These are phyloP conservation scores for Sebastes diaconus DNA, from an alignment of 2,797 vertebrate species.

Conservation along the genomic window DNA sequence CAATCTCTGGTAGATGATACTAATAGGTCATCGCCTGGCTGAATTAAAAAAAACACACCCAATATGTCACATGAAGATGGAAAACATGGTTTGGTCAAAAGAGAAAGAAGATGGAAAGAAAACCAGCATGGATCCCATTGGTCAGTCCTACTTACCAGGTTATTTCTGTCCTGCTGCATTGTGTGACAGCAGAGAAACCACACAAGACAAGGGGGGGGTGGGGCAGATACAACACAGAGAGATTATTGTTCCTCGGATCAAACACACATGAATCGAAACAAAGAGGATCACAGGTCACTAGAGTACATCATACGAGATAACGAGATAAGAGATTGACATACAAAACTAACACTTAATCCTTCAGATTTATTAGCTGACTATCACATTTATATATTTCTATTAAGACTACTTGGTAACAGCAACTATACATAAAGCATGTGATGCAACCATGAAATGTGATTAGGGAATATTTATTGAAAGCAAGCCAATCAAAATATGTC, in stretches of 20 bases:
- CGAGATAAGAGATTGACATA: not conserved
- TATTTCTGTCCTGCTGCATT: slow-evolving; percentile 99
- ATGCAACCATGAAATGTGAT: not conserved
- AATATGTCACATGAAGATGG: slow-evolving; percentile 43
- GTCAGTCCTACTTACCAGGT: slow-evolving; percentile 91
- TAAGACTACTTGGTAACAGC: not conserved
- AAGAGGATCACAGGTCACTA: slow-evolving; percentile 53
- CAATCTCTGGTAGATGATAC: not conserved
- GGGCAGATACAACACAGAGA: slow-evolving; percentile 82
- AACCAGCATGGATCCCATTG: slow-evolving; percentile 58
- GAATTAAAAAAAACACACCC: slow-evolving; percentile 37
- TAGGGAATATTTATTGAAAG: slow-evolving; percentile 13
- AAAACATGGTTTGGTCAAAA: slow-evolving; percentile 34
- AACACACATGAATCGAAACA: slow-evolving; percentile 57
- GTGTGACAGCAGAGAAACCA: slow-evolving; percentile 86
- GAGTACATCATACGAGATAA: slow-evolving; percentile 21
- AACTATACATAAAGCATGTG: not conserved
- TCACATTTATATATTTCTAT: not conserved
- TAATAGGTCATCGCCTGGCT: not conserved
- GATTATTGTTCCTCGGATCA: slow-evolving; percentile 79
- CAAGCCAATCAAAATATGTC: slow-evolving; percentile 32
- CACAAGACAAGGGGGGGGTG: slow-evolving; percentile 77
- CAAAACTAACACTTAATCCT: not conserved
- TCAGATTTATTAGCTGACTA: not conserved
- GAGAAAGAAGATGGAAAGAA: slow-evolving; percentile 32